Percentiles rank a stretch among this genome's conserved stretches.
These are phyloP conservation scores for Melieria crassipennis DNA, from an alignment of 2,888 invertebrate species.

Conservation along the genomic window DNA sequence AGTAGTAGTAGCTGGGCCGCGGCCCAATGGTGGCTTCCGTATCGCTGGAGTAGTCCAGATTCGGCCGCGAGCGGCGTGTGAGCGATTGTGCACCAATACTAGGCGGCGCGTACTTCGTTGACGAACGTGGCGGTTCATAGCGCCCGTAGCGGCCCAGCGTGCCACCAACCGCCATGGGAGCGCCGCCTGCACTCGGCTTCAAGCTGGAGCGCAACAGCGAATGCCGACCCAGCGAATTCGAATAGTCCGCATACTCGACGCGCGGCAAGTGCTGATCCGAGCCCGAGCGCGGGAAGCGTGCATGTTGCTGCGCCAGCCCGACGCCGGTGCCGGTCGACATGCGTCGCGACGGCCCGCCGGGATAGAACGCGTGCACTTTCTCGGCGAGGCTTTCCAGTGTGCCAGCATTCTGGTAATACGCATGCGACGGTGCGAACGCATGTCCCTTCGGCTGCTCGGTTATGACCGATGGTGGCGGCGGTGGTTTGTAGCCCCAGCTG, in stretches of 20 bases:
- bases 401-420: conserved; percentile 82
- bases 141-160: conserved; percentile 73
- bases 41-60: conserved; percentile 92
- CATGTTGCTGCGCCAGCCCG: conserved; percentile 62
- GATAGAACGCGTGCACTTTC: conserved; percentile 90
- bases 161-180: conserved; percentile 63
- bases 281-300: conserved; percentile 82
- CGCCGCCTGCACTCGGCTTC: conserved; percentile 69
- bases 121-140: conserved; percentile 68
- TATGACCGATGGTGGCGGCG: conserved; percentile 79
- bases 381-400: conserved; percentile 91
- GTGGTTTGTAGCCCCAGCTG: conserved; percentile 66
- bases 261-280: conserved; percentile 91
- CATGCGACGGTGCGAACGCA: conserved; percentile 77
- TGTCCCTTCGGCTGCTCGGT: conserved; percentile 91
- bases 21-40: conserved; percentile 92
- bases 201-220: conserved; percentile 84
- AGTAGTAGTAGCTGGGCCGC: conserved; percentile 80
- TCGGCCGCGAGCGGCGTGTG: conserved; percentile 77
- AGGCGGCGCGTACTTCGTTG: conserved; percentile 68
- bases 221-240: conserved; percentile 77
- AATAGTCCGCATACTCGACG: conserved; percentile 87
- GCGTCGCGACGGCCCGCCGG: conserved; percentile 70
- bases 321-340: conserved; percentile 74
- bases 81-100: conserved; percentile 68